Base-by-base conservation (phyloP, 2,888 invertebrate species). In the Dicyrtoma fusca region DNA sequence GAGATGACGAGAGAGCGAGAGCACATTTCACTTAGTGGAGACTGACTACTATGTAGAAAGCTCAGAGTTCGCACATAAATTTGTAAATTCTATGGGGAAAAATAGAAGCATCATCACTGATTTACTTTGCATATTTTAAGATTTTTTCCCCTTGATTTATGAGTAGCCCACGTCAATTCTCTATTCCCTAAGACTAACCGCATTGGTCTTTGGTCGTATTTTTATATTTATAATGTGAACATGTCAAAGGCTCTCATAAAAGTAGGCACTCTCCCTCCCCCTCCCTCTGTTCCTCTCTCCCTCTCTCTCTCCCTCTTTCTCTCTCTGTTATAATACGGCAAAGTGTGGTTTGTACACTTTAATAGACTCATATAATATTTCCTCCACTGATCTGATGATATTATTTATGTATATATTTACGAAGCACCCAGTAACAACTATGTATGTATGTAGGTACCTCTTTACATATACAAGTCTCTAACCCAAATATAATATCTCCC, bases 141-240 rank as follows among this genome's bases (percentile, higher is more conserved):
- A 51, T 14, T 14, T 19, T 51, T 19, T 19, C 10, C 45, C 8
- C 51, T 17, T 17, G 51, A 51, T 51, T 51, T 51, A 51, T 19
- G 51, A 51, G 51, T 51, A n/a, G 51, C 10, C 45, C 51, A 51
- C 51, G 17, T 51, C 51, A 51, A 51, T 51, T 51, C 17, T 19
- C 51, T 51, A n/a, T n/a, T n/a, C n/a, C n/a, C n/a, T n/a, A 10
- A 51, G 51, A 51, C 51, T n/a, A n/a, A n/a, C n/a, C n/a, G n/a
- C n/a, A n/a, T n/a, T n/a, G n/a, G n/a, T n/a, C n/a, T n/a, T n/a
- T n/a, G n/a, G n/a, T n/a, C n/a, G n/a, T n/a, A n/a, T n/a, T n/a
- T n/a, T n/a, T n/a, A n/a, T n/a, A n/a, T n/a, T n/a, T n/a, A n/a
- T n/a, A n/a, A n/a, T n/a, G n/a, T n/a, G n/a, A n/a, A n/a, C n/a